Evolutionary conservation across 2,113 vertebrate species (phyloP).

Genomic region (Tretioscincus oriximinensis): DNA sequence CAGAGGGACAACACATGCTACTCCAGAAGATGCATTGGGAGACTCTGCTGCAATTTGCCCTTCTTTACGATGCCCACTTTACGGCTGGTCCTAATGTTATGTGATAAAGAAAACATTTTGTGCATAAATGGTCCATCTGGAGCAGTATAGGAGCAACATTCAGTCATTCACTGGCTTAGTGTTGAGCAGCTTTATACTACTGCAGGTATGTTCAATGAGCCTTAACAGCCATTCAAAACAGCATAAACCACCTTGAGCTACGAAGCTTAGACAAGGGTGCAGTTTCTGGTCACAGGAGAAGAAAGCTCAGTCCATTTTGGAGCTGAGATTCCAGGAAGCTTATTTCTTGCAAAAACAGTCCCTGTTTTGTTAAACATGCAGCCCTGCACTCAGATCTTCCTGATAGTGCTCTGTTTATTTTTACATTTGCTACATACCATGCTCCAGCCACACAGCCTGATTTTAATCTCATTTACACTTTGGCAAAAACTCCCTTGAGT

Average conservation of each 20-base stretch:
- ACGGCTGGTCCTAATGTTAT: too few relatives aligned
- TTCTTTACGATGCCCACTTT: too few relatives aligned
- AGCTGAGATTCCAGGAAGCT: slow-evolving; percentile 15
- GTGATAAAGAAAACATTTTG: too few relatives aligned
- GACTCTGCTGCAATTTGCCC: too few relatives aligned
- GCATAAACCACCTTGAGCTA: neutral
- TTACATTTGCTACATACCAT: neutral
- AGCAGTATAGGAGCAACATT: too few relatives aligned
- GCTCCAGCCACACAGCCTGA: neutral
- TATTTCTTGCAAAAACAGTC: neutral
- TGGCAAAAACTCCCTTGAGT: neutral
- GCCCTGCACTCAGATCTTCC: slow-evolving; percentile 19
- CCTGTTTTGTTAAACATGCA: slow-evolving; percentile 18
- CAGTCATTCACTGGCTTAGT: too few relatives aligned
- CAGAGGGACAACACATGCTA: too few relatives aligned
- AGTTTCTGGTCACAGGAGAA: neutral
- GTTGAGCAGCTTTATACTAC: too few relatives aligned
- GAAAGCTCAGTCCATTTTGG: neutral
- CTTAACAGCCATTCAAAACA: neutral
- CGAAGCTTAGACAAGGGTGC: neutral
- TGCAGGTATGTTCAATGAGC: too few relatives aligned
- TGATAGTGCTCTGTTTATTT: slow-evolving; percentile 7
- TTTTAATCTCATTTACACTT: slow-evolving; percentile 23
- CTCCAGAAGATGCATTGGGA: too few relatives aligned
- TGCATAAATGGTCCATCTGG: too few relatives aligned